phyloP scores from a whole-genome alignment of 2,797 vertebrate genomes.

The Leptatherina wallacei region DNA sequence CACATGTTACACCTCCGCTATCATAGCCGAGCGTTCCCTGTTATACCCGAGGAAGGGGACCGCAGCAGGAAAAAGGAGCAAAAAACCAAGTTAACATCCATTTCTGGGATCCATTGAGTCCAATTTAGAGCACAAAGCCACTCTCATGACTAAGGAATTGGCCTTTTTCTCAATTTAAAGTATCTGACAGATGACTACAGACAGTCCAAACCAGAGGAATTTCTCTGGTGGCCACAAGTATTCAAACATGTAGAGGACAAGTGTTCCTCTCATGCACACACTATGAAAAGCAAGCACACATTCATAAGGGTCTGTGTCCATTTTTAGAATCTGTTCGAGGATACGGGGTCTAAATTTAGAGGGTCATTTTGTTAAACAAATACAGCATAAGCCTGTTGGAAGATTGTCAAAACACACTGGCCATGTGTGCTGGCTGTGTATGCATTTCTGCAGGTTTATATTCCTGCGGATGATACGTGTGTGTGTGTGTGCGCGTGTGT shows the following conservation, averaged over 20 bases:
- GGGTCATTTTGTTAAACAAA: constrained; percentile 72
- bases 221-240: constrained; percentile 29
- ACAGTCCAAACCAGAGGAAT: constrained; percentile 42
- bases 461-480: constrained; percentile 7
- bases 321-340: constrained; percentile 63
- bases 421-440: constrained; percentile 47
- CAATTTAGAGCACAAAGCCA: constrained; percentile 2
- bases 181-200: constrained; percentile 6
- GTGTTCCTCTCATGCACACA: constrained; percentile 12
- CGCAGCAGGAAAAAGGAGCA: background rate
- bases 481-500: too few relatives aligned
- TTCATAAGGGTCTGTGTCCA: constrained; percentile 40
- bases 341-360: constrained; percentile 68
- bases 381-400: constrained; percentile 52
- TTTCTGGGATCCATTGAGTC: background rate
- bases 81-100: constrained; percentile 11
- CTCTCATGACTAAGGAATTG: background rate
- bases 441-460: constrained; percentile 31
- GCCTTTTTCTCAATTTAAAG: background rate
- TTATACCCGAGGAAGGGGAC: background rate
- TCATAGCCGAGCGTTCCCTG: background rate
- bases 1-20: constrained; percentile 14
- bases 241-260: constrained; percentile 13
- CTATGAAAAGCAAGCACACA: constrained; percentile 24
- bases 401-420: constrained; percentile 55